Base-by-base conservation (phyloP, 2,113 vertebrate species). In the Nestor notabilis region DNA sequence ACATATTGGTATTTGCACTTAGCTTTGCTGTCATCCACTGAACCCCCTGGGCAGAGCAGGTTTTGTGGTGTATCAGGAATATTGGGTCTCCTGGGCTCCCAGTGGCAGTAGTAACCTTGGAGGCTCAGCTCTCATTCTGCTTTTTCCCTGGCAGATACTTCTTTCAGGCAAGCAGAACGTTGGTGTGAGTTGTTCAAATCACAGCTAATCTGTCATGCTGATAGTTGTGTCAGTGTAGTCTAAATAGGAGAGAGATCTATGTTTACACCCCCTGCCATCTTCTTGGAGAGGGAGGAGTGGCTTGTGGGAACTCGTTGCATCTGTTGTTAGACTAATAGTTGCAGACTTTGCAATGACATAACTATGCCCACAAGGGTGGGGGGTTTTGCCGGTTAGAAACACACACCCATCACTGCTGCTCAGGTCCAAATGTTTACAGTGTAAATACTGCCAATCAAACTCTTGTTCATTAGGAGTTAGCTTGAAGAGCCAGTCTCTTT, bases 191-290 rank as follows among this genome's bases (percentile, higher is more conserved):
- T 89, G 46, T 76, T 75, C 74, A 33, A 49, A 25, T 16, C 91
- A 37, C 78, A 83, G 56, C 71, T 95, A 31, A 87, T 92, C 68
- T 91, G 76, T 89, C 80, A 21, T 6, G 21, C 52, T 80, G 82
- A n/a, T 72, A 31, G 82, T 12, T 41, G 66, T 87, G 87, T 61
- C 46, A 35, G 82, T 24, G 21, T 5, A 89, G 61, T 18, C 95
- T 49, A 89, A 91, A 72, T 27, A 53, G 79, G 66, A 80, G 79
- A 80, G 83, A 0, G 0, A 58, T 83, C 41, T 74, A 15, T 65
- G 63, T 56, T 92, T 53, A 41, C 28, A 88, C 14, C 17, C 66
- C 65, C 39, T 3, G 2, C 65, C 66, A 72, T 4, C 78, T 79
- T 23, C 50, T 47, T 39, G 63, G 56, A 76, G 56, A 76, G 76